Base-by-base conservation (phyloP, 2,113 vertebrate genomes). In the Crypturellus undulatus region DNA sequence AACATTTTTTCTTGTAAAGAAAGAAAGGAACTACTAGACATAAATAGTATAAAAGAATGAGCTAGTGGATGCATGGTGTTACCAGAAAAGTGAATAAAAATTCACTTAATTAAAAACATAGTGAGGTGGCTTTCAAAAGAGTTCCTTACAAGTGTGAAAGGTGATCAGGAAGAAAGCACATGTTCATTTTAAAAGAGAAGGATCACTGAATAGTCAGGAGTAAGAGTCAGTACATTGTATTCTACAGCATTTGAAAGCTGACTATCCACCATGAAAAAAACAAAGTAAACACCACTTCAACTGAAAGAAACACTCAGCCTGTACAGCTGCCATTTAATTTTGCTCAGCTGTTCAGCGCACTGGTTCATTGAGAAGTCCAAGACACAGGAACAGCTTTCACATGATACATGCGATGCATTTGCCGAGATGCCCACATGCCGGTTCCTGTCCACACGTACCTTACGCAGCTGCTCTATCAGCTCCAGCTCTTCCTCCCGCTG, bases 401-500 rank as follows among this genome's bases (percentile, higher is more conserved):
- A 59, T 49, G 54, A 14, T 24, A 34, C 42, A 83, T 0, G 0
- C 59, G 59, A 38, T 0, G 1, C n/a, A 28, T 59, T 67, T 42
- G 15, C 42, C 9, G 21, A 12, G 5, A 17, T 0, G 6, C 5
- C 4, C 18, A 10, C 0, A 0, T 6, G 25, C 26, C 28, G 87
- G 65, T n/a, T 70, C 30, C 52, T 12, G 77, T 62, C 59, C 87
- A 64, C 62, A 65, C 96, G 63, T 26, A 99, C 99, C 98, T 99
- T 99, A 40, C 99, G 98, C 5, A 99, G 98, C 80, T 99, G 99
- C 70, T 99, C 99, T 96, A 99, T 98, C 49, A 99, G 95, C 81
- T 97, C 97, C 80, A 98, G 88, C 79, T 98, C 98, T 64, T 98
- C 98, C 78, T 98, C 98, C 60, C 95, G 97, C 82, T 98, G 97